Conservation (phyloP, 92 coral and sea anemone genomes). For the Porites cylindrica region DNA sequence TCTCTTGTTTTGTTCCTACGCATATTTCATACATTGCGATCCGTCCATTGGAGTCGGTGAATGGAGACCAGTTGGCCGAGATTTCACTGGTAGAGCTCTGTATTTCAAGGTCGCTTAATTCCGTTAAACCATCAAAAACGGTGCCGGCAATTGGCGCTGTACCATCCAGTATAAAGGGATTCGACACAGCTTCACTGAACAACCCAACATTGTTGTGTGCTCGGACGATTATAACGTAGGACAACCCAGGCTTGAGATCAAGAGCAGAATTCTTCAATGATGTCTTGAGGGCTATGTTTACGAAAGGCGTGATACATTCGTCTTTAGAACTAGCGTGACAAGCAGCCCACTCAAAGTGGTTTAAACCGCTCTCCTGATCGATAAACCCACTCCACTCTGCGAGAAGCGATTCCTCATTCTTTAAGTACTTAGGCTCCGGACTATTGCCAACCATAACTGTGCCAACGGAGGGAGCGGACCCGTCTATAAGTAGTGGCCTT, state of each 20-base stretch:
- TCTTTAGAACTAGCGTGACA: conserved; percentile 64
- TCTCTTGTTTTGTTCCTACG: conserved; percentile 77
- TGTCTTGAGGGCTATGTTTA: conserved; percentile 63
- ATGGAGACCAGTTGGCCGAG: conserved; percentile 92
- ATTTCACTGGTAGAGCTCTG: conserved; percentile 85
- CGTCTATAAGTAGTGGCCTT: conserved; percentile 72
- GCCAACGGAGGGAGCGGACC: conserved; percentile 80
- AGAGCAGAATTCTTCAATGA: conserved; percentile 59
- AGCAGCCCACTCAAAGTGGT: conserved; percentile 83
- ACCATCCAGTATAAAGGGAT: conserved; percentile 75
- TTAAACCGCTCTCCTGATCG: conserved; percentile 85
- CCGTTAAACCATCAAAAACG: conserved; percentile 80
- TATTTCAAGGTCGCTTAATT: conserved; percentile 53
- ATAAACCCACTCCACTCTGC: conserved; percentile 87
- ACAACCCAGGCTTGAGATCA: conserved; percentile 83
- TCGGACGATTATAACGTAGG: conserved; percentile 78
- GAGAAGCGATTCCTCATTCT: conserved; percentile 62
- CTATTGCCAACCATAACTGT: conserved; percentile 75
- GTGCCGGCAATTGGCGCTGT: conserved; percentile 72
- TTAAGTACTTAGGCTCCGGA: conserved; percentile 58
- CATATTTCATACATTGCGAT: conserved; percentile 83
- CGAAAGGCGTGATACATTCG: conserved; percentile 76
- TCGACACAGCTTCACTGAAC: conserved; percentile 75
- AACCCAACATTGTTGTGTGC: conserved; percentile 85
- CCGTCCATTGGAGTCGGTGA: conserved; percentile 76